Evolutionary conservation across 2,797 vertebrate species (phyloP).

Genomic region (Carduelis carduelis): DNA sequence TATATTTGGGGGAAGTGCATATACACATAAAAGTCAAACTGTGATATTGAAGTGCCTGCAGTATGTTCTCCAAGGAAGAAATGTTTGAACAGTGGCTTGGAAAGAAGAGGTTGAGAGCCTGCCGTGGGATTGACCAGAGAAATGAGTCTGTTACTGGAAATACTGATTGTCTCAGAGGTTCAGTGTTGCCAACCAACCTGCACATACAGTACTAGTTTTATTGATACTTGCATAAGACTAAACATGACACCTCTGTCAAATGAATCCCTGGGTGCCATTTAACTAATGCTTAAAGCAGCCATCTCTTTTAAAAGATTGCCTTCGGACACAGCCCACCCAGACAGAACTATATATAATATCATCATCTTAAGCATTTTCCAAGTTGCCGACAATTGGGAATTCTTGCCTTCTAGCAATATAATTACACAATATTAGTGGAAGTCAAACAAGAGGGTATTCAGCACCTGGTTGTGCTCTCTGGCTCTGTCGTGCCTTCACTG

Average conservation of each 20-base stretch:
- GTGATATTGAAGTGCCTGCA: background rate
- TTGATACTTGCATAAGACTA: conserved; percentile 84
- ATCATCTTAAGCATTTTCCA: conserved; percentile 74
- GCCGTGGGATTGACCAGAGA: background rate
- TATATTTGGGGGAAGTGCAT: background rate
- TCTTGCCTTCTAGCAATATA: conserved; percentile 46
- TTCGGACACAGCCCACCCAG: conserved; percentile 79
- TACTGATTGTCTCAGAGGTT: conserved; percentile 70
- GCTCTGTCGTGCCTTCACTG: background rate
- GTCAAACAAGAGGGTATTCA: conserved; percentile 2
- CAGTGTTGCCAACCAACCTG: conserved; percentile 61
- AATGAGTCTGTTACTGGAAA: conserved; percentile 75
- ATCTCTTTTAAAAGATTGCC: conserved; percentile 82
- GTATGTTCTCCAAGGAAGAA: background rate
- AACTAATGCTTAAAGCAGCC: conserved; percentile 80
- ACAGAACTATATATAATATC: conserved; percentile 76
- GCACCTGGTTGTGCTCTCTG: background rate
- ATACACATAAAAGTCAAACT: background rate
- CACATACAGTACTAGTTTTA: conserved; percentile 74
- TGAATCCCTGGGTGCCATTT: conserved; percentile 72
- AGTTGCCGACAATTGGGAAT: conserved; percentile 61
- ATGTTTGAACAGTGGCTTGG: background rate
- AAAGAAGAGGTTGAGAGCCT: background rate
- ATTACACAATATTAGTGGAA: conserved; percentile 61
- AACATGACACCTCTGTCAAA: conserved; percentile 84